phyloP scores from a whole-genome alignment of 2,113 vertebrate species.

The Triplophysa dalaica region DNA sequence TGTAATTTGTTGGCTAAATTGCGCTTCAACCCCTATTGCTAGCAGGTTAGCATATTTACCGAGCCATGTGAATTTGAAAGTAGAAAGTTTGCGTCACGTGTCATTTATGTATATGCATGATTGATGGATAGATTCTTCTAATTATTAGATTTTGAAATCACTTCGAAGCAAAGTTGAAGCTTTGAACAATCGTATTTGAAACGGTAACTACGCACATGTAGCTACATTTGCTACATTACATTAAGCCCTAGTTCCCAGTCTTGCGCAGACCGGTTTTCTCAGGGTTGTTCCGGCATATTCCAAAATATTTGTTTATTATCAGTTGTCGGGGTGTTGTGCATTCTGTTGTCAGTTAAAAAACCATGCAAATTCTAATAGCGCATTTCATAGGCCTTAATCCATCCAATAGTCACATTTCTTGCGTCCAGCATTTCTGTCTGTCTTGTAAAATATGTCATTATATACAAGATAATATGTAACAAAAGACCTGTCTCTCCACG shows the following conservation, averaged over 20 bases:
- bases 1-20: neutral
- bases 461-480: too few relatives aligned
- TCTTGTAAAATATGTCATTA: neutral
- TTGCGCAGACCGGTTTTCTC: slow-evolving; percentile 24
- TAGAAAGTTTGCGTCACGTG: neutral
- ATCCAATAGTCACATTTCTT: neutral
- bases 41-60: slow-evolving; percentile 21
- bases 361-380: neutral
- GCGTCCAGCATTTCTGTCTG: neutral
- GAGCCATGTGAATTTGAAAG: slow-evolving; percentile 27
- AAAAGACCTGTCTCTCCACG: too few relatives aligned
- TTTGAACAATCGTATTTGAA: neutral
- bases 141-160: neutral
- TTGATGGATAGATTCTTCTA: neutral
- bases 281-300: slow-evolving; percentile 21
- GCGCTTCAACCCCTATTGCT: neutral
- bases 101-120: neutral
- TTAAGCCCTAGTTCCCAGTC: neutral
- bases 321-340: neutral
- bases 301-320: neutral
- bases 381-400: neutral
- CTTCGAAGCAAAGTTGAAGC: too few relatives aligned
- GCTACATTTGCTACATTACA: neutral
- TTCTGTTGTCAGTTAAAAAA: neutral
- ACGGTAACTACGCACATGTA: neutral